Evolutionary conservation across 1,140 invertebrate genomes (phyloP), one percentile per base, ranked within the genome.

Genomic region (Prorops nasuta): DNA sequence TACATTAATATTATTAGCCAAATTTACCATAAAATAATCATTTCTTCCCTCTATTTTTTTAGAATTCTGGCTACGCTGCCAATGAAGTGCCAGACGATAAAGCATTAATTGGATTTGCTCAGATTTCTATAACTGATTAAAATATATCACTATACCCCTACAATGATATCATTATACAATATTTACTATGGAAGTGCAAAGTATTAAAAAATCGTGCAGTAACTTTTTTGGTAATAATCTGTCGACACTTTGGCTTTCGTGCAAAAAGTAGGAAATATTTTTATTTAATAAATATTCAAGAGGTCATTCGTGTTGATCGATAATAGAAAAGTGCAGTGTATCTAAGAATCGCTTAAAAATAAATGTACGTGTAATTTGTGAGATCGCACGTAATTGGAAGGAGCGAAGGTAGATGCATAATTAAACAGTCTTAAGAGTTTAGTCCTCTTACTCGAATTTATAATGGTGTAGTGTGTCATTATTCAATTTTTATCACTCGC

Each of bases 71-170:
- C 38, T 84, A 86, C 57, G 86, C 85, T 51, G 81, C 83, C 16
- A 89, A 88, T 64, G 93, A 96, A 82, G 83, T 88, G 17, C 86
- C 91, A 14, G 95, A 98, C 78, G 95, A 98, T 70, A 93, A 94
- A 61, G 89, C 93, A 8, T 80, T 98, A 49, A 86, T 97, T 67
- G 96, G 96, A 63, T 98, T 91, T 83, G 96, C 96, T 70, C 94
- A 98, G 80, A 88, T 98, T 60, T 95, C 94, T 31, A 88, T 95
- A 67, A 88, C 88, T 15, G 90, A 93, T 79, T 93, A 83, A 79
- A 58, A n/a, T n/a, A n/a, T n/a, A n/a, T n/a, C n/a, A n/a, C n/a
- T n/a, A n/a, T n/a, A n/a, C n/a, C n/a, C n/a, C n/a, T n/a, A n/a
- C n/a, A n/a, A n/a, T n/a, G n/a, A n/a, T n/a, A n/a, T n/a, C n/a